phyloP scores from a whole-genome alignment of 2,797 vertebrate species.

The Ispidina picta region DNA sequence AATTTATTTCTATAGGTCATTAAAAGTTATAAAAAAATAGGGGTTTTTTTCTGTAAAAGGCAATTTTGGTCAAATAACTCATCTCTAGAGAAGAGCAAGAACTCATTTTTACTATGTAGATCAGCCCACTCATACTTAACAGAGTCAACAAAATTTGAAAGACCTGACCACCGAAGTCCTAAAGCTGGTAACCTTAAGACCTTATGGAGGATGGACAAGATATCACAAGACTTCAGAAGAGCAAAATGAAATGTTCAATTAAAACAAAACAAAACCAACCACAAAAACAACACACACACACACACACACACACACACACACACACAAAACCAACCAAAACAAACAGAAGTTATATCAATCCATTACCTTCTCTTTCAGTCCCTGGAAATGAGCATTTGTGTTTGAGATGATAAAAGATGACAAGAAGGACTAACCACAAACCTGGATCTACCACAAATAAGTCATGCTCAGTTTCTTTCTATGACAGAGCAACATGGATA shows the following conservation, averaged over 20 bases:
- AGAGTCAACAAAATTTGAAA: neutral
- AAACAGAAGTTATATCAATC: neutral
- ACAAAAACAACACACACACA: neutral
- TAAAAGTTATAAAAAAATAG: neutral
- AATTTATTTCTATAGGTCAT: neutral
- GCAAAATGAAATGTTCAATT: neutral
- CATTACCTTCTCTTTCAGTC: neutral
- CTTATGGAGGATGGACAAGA: neutral
- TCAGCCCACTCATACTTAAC: neutral
- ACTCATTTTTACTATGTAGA: neutral
- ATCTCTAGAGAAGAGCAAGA: neutral
- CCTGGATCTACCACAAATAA: neutral
- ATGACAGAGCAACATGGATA: neutral
- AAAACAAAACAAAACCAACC: neutral
- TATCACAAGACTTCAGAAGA: neutral
- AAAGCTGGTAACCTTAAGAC: neutral
- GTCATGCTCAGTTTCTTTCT: neutral
- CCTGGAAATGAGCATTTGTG: neutral
- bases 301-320: neutral
- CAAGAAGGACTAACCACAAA: neutral
- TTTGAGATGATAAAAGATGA: neutral
- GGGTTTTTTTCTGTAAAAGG: neutral
- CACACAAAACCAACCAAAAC: neutral
- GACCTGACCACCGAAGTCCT: neutral
- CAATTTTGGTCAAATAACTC: neutral